Evolutionary conservation across 1,140 invertebrate species (phyloP), one percentile per base, ranked within the genome.

Genomic region (Trigoniulus corallinus): DNA sequence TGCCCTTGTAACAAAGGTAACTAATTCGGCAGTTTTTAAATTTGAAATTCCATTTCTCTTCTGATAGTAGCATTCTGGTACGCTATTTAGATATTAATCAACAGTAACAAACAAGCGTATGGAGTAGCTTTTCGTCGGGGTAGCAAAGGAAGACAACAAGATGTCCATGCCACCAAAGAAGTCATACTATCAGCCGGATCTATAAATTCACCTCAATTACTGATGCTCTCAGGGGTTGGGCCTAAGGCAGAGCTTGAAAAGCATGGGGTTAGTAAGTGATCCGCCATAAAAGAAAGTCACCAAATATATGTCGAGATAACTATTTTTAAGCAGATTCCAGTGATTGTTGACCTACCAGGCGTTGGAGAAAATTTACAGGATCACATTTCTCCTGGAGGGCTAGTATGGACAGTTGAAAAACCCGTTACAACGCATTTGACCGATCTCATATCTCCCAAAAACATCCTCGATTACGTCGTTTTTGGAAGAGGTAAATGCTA

Each of bases 401-500:
- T 92, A 13, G 80, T 84, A 0, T 93, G 92, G 54, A 69, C 81
- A 57, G 74, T 89, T 0, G 82, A 89, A 60, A 71, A 84, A 58
- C 71, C 78, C 20, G 76, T 88, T 34, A 34, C 85, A 0, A 78
- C 91, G 55, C 77, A 85, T 0, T 78, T 87, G 63, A 77, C 77
- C 46, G 70, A 84, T 20, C 71, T 87, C 3, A 81, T 88, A 58
- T 82, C 79, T 40, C 72, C 84, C 1, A 77, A 77, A 2, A 76
- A 81, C 0, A 75, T 84, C 0, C 65, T 84, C 59, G 74, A 79
- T 46, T 86, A 83, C 50, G 82, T 84, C 0, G 74, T 87, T 20
- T 74, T 87, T 24, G 72, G 73, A 0, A 53, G 55, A 46, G 59
- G 59, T 60, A 27, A 53, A 34, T 7, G 15, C 15, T 7, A 7